These are phyloP conservation scores for Coregonus ussuriensis DNA, from an alignment of 2,797 vertebrate species.

Conservation along the genomic window DNA sequence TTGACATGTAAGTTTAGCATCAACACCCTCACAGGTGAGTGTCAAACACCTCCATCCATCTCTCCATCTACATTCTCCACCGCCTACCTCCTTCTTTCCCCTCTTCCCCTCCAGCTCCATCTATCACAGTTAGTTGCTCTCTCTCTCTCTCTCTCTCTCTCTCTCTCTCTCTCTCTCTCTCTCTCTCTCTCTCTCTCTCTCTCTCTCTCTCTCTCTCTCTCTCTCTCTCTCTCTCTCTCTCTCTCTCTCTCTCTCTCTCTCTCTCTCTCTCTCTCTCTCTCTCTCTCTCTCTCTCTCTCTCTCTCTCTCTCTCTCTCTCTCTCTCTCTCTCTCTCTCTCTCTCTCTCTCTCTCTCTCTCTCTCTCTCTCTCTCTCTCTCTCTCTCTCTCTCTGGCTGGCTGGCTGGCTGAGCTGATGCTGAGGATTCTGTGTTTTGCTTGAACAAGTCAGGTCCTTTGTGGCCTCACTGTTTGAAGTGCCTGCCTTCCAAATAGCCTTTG, in stretches of 20 bases:
- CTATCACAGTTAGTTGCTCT: no score
- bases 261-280: background rate
- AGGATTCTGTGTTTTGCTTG: constrained; percentile 1
- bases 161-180: background rate
- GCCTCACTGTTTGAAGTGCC: background rate
- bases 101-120: no score
- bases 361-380: background rate
- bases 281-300: background rate
- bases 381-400: background rate
- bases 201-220: background rate
- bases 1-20: no score
- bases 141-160: background rate
- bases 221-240: background rate
- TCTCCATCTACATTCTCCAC: no score
- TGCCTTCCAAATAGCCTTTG: background rate
- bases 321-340: background rate
- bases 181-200: background rate
- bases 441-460: background rate
- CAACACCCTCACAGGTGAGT: no score
- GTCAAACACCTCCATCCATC: no score
- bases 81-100: no score
- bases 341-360: background rate
- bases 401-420: background rate
- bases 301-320: background rate
- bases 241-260: background rate